These are phyloP conservation scores for Boloria selene DNA, from an alignment of 2,888 invertebrate species.

Conservation along the genomic window DNA sequence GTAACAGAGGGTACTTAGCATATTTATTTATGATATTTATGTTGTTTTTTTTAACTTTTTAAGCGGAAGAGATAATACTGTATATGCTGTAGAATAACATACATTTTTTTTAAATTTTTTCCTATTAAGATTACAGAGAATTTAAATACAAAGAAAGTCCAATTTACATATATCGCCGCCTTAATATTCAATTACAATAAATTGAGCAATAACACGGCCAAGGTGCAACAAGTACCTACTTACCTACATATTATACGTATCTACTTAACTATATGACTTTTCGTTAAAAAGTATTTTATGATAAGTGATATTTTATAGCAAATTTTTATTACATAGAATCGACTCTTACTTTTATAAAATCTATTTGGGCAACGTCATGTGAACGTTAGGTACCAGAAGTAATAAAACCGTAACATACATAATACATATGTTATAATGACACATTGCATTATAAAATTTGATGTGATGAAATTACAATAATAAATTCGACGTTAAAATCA, in stretches of 20 bases:
- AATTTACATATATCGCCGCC: too few relatives aligned
- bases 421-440: conserved; percentile 32
- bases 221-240: too few relatives aligned
- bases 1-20: too few relatives aligned
- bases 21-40: too few relatives aligned
- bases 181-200: too few relatives aligned
- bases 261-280: not conserved
- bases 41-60: too few relatives aligned
- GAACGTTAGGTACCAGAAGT: conserved; percentile 13
- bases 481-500: conserved; percentile 38
- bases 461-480: conserved; percentile 31
- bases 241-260: not conserved
- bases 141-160: too few relatives aligned
- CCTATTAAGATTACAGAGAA: too few relatives aligned
- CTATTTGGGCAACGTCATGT: conserved; percentile 4
- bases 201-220: too few relatives aligned
- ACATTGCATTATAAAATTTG: conserved; percentile 31
- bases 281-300: conserved; percentile 3
- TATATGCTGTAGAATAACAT: too few relatives aligned
- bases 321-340: conserved; percentile 1
- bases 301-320: conserved; percentile 9
- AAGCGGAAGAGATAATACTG: too few relatives aligned
- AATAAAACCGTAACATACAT: conserved; percentile 29
- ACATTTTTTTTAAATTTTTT: too few relatives aligned
- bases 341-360: not conserved